These are phyloP conservation scores for Subanguina moxae DNA, from an alignment of 1,140 invertebrate species.

Conservation along the genomic window DNA sequence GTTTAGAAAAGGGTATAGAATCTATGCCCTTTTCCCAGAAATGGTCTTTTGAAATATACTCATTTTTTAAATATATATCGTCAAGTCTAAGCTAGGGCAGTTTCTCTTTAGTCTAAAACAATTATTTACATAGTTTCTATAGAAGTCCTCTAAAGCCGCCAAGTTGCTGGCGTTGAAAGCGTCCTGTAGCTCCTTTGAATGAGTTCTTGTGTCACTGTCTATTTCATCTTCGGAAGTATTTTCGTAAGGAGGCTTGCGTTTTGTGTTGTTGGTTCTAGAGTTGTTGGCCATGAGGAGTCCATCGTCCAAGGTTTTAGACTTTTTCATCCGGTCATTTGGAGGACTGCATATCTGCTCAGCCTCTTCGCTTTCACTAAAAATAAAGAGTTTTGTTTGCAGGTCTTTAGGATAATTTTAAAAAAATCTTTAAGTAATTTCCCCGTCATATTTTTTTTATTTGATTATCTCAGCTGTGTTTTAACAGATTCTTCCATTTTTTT, in stretches of 20 bases:
- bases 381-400: no score
- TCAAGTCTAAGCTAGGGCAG: no score
- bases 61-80: no score
- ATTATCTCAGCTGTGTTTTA: no score
- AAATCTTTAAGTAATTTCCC: no score
- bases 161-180: background rate
- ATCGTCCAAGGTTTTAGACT: slow-evolving; percentile 12
- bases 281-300: background rate
- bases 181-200: background rate
- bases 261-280: background rate
- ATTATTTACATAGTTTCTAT: slow-evolving; percentile 2
- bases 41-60: no score
- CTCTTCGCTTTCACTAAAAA: slow-evolving; percentile 3
- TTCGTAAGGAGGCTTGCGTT: background rate
- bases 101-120: no score
- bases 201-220: background rate
- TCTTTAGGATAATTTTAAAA: background rate
- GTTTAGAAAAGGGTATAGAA: no score
- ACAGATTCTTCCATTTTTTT: no score
- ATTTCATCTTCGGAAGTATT: background rate
- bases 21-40: no score
- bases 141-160: background rate
- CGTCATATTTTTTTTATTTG: no score
- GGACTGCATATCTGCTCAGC: background rate
- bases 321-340: slow-evolving; percentile 10